Conservation (phyloP, 2,113 vertebrate species). For the Origma solitaria region DNA sequence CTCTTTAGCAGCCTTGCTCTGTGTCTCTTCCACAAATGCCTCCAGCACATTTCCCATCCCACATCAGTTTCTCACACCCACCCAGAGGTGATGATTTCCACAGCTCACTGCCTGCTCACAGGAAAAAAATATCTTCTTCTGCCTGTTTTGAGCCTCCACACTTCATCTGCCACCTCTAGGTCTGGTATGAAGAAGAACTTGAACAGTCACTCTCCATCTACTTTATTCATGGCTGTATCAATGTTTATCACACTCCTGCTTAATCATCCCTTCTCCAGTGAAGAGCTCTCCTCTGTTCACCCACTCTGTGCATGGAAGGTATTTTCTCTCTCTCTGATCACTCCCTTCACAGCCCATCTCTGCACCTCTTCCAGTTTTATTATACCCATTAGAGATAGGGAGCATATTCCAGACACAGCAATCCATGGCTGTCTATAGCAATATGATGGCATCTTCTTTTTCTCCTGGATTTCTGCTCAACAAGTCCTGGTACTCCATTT, state of each 20-base stretch:
- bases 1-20: neutral
- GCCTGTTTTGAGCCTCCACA: neutral
- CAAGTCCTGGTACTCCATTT: neutral
- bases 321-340: neutral
- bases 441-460: neutral
- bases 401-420: neutral
- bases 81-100: slow-evolving; percentile 21
- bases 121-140: neutral
- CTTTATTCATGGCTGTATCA: neutral
- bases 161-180: neutral
- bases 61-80: neutral
- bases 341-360: neutral
- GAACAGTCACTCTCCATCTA: neutral
- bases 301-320: neutral
- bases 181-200: neutral
- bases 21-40: neutral
- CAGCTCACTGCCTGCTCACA: neutral
- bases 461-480: neutral
- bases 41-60: slow-evolving; percentile 16
- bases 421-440: neutral
- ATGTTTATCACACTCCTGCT: neutral
- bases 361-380: neutral
- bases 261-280: neutral
- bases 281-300: neutral
- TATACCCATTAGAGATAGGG: neutral